Conservation (phyloP, 2,113 vertebrate genomes). For the Mirza zaza region DNA sequence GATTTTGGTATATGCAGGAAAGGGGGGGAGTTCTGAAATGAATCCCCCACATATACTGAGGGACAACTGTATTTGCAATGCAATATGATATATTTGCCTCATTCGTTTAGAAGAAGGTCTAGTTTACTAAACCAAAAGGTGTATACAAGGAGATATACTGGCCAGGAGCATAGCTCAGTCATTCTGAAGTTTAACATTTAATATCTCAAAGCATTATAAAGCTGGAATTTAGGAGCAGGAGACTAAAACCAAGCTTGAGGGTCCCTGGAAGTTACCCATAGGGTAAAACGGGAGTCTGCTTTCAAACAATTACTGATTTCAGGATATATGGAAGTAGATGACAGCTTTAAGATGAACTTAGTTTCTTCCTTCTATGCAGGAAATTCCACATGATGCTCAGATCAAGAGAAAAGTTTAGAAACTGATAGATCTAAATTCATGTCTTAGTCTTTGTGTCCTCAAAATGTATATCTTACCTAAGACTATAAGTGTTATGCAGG, state of each 20-base stretch:
- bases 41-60: neutral
- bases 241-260: neutral
- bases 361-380: neutral
- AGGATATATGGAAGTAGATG: neutral
- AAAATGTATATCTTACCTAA: neutral
- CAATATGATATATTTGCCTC: neutral
- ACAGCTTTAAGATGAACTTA: neutral
- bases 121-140: neutral
- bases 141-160: neutral
- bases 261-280: neutral
- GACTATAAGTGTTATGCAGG: neutral
- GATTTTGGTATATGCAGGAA: neutral
- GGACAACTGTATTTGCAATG: neutral
- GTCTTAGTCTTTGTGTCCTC: neutral
- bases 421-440: neutral
- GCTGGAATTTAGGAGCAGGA: neutral
- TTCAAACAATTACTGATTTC: neutral
- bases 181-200: neutral
- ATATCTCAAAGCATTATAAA: neutral
- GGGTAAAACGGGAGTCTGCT: neutral
- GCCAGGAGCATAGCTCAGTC: neutral
- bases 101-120: neutral
- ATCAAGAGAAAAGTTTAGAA: neutral
- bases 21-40: neutral
- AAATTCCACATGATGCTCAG: neutral